Evolutionary conservation across 1,140 invertebrate species (phyloP).

Genomic region (Tribolium castaneum): DNA sequence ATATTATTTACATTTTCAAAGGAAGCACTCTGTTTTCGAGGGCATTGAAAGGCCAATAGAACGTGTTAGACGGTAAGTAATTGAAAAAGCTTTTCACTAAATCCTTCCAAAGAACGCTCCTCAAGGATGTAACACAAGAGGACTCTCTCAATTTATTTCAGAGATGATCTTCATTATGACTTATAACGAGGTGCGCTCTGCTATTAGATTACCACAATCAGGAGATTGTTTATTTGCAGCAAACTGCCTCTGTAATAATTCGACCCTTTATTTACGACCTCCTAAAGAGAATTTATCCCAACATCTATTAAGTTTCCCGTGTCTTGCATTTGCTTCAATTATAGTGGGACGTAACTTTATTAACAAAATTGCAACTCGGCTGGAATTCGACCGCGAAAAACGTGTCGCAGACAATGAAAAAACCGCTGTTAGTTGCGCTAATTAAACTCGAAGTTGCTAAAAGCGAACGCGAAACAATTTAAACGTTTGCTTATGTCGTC

Average conservation of each 20-base stretch:
- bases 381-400: too few relatives aligned
- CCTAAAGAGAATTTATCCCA: constrained; percentile 17
- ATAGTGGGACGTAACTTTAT: neutral
- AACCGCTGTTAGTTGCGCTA: too few relatives aligned
- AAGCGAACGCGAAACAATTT: too few relatives aligned
- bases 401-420: too few relatives aligned
- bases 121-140: neutral
- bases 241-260: constrained; percentile 18
- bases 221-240: constrained; percentile 1
- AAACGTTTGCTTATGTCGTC: too few relatives aligned
- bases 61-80: constrained; percentile 18
- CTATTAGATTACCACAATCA: constrained; percentile 7
- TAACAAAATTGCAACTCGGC: neutral
- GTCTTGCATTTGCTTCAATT: constrained; percentile 12
- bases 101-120: neutral
- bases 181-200: neutral
- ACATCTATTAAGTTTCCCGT: constrained; percentile 9
- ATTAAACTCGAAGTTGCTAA: too few relatives aligned
- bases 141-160: neutral
- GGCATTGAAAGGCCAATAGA: constrained; percentile 15
- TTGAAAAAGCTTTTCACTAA: constrained; percentile 25
- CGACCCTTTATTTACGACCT: constrained; percentile 24
- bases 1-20: constrained; percentile 26
- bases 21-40: constrained; percentile 15
- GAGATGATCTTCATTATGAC: constrained; percentile 1